Evolutionary conservation across 2,113 vertebrate species (phyloP), one percentile per base, ranked within the genome.

Genomic region (Triplophysa tibetana): DNA sequence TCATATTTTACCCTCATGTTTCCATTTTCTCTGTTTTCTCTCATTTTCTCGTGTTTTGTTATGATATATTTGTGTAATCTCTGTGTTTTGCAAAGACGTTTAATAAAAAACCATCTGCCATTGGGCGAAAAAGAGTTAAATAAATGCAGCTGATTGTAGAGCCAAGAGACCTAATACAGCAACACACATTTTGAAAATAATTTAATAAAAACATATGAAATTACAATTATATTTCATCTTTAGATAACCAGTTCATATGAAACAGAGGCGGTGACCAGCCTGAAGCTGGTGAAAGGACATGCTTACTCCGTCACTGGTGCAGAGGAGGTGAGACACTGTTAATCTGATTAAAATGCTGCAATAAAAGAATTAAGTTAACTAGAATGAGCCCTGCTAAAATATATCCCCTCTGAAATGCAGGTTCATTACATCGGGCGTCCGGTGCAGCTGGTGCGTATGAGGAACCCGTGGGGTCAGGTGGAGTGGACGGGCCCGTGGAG

Each of bases 381-480:
- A 33, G 12, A 66, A 10, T 12, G 17, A 60, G 11, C 3, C 11
- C 45, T 69, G 50, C 5, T 19, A 68, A 6, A 5, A 7, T 78
- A 6, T n/a, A 54, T 7, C 6, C 64, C 33, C 48, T 14, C 10
- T 63, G 1, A 54, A 11, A 8, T 16, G 3, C 58, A 84, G 83
- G 83, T 84, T 64, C 83, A 84, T 63, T 45, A 70, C 16, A 13
- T 13, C 0, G 76, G 80, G 1, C 33, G 4, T 14, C 70, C 50
- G 3, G 70, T 84, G 38, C 60, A 84, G 4, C 41, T 84, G 26
- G 83, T 84, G 67, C 82, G 91, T 24, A 87, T 92, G 68, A 81
- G 91, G 56, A 92, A 92, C 79, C 91, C 91, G 1, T 91, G 91
- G 91, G 89, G 91, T 11, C 78, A 89, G 38, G 83, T 88, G 80